A percentile compares a stretch with the other conserved stretches of the same genome.
Evolutionary conservation across 1,140 invertebrate genomes (phyloP).

Genomic region (Drosophila nasuta): DNA sequence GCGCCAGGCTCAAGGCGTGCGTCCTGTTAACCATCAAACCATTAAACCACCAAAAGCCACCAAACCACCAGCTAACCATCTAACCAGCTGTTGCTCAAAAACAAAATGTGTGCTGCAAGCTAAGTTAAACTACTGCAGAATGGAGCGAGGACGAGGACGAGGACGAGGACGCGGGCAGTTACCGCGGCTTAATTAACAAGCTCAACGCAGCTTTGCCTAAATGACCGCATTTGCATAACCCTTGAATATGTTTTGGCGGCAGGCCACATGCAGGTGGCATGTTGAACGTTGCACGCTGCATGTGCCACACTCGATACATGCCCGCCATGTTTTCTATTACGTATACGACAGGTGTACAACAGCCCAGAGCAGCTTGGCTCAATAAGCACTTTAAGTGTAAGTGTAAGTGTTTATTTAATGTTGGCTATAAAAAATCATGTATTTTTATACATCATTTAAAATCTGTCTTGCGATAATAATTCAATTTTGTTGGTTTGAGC

Average conservation of each 20-base stretch:
- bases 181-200: constrained; percentile 25
- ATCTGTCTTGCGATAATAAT: too few species aligned
- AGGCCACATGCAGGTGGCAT: constrained; percentile 3
- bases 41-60: background rate
- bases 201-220: constrained; percentile 18
- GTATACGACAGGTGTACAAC: background rate
- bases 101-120: background rate
- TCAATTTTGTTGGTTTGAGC: too few species aligned
- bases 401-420: too few species aligned
- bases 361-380: too few species aligned
- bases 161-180: background rate
- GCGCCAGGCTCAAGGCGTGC: background rate
- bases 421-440: too few species aligned
- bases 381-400: too few species aligned
- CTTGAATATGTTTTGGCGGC: constrained; percentile 7
- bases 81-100: constrained; percentile 31
- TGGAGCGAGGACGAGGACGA: too few species aligned
- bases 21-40: background rate
- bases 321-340: background rate
- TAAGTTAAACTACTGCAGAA: background rate
- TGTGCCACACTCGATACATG: background rate
- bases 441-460: too few species aligned
- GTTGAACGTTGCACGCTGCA: background rate
- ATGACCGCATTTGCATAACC: constrained; percentile 18
- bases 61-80: too few species aligned